Evolutionary conservation across 2,113 vertebrate species (phyloP).

Genomic region (Albula glossodonta): DNA sequence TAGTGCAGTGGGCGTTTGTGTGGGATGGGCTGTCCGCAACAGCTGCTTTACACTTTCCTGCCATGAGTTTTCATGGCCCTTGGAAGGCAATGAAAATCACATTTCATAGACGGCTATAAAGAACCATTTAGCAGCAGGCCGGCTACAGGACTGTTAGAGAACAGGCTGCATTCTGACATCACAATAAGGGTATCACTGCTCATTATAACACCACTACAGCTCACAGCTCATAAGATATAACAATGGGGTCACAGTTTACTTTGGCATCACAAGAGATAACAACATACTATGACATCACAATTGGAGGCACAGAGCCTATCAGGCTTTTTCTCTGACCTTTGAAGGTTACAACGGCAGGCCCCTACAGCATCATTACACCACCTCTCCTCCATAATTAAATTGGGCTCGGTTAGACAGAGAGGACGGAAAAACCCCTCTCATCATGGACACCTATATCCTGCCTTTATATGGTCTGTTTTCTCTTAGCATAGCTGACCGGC

Average conservation of each 20-base stretch:
- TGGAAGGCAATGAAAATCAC: background rate
- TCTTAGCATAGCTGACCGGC: background rate
- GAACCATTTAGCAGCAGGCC: too few relatives aligned
- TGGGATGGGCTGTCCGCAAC: background rate
- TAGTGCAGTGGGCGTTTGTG: background rate
- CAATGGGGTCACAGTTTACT: background rate
- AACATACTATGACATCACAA: background rate
- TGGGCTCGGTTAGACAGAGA: background rate
- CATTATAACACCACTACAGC: background rate
- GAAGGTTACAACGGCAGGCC: too few relatives aligned
- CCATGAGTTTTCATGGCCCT: background rate
- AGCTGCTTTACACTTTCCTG: background rate
- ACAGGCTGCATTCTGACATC: background rate
- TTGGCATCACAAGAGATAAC: background rate
- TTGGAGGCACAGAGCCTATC: background rate
- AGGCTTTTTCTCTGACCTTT: too few relatives aligned
- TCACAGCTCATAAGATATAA: too few relatives aligned
- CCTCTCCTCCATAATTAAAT: background rate
- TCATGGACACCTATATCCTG: background rate
- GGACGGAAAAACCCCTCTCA: background rate
- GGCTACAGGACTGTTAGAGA: background rate
- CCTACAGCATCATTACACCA: background rate
- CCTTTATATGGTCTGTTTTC: conserved; percentile 1
- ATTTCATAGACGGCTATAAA: background rate
- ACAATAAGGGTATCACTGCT: background rate